These are phyloP conservation scores for Chinchilla lanigera DNA, from an alignment of 2,113 vertebrate species.

Conservation along the genomic window DNA sequence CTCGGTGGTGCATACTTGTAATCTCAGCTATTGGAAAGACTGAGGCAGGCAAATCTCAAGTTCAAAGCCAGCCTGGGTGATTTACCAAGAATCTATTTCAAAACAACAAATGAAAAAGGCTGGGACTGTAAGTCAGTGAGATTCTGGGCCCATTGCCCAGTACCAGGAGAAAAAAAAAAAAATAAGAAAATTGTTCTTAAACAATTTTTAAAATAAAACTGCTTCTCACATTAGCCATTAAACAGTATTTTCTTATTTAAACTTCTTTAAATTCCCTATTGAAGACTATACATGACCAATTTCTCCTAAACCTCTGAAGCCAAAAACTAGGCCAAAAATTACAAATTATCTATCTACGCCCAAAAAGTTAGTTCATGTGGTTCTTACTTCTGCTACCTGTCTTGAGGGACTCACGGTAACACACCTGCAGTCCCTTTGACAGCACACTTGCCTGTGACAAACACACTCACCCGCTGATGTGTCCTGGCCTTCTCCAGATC, in stretches of 20 bases:
- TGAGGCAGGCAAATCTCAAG: not conserved
- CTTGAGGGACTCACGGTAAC: not conserved
- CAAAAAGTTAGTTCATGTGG: not conserved
- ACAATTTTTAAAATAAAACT: not conserved
- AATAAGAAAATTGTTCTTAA: not conserved
- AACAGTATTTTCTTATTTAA: not conserved
- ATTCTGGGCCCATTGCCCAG: not conserved
- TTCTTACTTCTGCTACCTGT: not conserved
- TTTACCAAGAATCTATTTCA: not conserved
- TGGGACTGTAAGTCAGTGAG: not conserved
- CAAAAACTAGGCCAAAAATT: constrained; percentile 34
- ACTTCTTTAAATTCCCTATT: not conserved
- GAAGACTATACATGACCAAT: not conserved
- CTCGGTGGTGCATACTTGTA: not conserved
- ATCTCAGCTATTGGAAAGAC: not conserved
- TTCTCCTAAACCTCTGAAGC: not conserved
- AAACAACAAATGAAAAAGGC: not conserved
- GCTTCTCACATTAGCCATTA: not conserved
- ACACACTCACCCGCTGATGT: constrained; percentile 91
- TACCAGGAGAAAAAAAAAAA: not conserved
- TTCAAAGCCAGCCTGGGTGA: not conserved
- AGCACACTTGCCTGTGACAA: not conserved
- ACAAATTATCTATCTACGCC: not conserved
- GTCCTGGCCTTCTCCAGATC: constrained; percentile 87
- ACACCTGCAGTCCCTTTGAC: not conserved